Conservation (phyloP, 2,888 invertebrate species). For the Hyposoter dolosus region DNA sequence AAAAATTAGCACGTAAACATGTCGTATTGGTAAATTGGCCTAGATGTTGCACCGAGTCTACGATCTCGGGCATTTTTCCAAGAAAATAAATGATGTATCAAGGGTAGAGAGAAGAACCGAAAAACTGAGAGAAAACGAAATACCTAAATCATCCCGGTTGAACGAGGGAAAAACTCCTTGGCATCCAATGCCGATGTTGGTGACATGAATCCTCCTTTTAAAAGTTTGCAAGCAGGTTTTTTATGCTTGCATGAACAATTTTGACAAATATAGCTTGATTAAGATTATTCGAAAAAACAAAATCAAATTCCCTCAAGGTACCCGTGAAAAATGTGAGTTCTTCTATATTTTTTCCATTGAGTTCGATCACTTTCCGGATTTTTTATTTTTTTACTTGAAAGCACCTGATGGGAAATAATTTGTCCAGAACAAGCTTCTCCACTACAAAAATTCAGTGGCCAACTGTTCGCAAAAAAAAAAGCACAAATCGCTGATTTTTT, state of each 20-base stretch:
- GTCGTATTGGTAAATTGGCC: constrained; percentile 76
- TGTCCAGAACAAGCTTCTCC: no score
- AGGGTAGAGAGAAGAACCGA: constrained; percentile 41
- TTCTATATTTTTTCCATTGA: not conserved
- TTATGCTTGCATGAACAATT: not conserved
- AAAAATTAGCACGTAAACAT: constrained; percentile 44
- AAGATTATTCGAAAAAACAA: not conserved
- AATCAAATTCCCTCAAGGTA: not conserved
- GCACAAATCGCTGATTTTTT: no score
- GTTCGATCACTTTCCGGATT: not conserved
- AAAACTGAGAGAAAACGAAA: constrained; percentile 11
- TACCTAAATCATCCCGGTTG: constrained; percentile 69
- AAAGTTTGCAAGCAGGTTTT: constrained; percentile 8
- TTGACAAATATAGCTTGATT: not conserved
- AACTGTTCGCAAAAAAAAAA: no score
- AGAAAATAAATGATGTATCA: constrained; percentile 75
- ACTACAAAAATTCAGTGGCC: no score
- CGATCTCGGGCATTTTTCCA: constrained; percentile 75
- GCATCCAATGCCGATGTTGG: constrained; percentile 26
- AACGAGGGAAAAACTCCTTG: constrained; percentile 50
- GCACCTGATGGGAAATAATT: no score
- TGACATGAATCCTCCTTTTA: constrained; percentile 41
- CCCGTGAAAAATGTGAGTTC: not conserved
- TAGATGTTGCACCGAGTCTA: constrained; percentile 67
- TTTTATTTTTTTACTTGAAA: no score